A percentile compares a stretch with the other conserved stretches of the same genome.
phyloP scores from a whole-genome alignment of 2,113 vertebrate species.

The Myotis brandtii region DNA sequence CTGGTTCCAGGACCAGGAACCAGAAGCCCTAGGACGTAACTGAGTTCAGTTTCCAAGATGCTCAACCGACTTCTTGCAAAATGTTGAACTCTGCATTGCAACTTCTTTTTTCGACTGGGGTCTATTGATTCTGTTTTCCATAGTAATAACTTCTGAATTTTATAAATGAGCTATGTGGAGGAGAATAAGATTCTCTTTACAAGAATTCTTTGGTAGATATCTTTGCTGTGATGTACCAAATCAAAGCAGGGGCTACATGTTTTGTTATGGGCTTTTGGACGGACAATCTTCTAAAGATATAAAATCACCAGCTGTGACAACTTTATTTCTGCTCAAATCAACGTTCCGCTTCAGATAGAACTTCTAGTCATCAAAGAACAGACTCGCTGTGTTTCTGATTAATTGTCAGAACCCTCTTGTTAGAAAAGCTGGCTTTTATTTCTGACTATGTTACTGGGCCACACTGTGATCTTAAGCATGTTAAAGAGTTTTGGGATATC shows the following conservation, averaged over 20 bases:
- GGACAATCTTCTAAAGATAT: neutral
- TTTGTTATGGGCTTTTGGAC: neutral
- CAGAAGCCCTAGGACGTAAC: neutral
- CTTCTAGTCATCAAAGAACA: constrained; percentile 50
- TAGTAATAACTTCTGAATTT: constrained; percentile 24
- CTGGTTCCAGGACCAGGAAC: neutral
- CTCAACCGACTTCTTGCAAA: neutral
- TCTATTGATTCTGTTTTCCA: neutral
- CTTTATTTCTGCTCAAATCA: constrained; percentile 36
- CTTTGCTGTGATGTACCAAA: neutral
- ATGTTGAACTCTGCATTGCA: neutral
- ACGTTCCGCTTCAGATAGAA: constrained; percentile 14
- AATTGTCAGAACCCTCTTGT: constrained; percentile 45
- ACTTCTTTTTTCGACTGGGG: neutral
- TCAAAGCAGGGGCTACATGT: neutral
- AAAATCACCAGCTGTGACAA: neutral
- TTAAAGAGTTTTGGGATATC: constrained; percentile 44
- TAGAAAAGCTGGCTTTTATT: constrained; percentile 54
- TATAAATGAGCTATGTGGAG: neutral
- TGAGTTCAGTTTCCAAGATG: neutral
- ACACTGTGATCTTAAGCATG: constrained; percentile 37
- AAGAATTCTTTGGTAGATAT: neutral
- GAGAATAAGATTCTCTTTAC: constrained; percentile 14
- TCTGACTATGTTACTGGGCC: constrained; percentile 14
- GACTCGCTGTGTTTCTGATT: constrained; percentile 53